Base-by-base conservation (phyloP, 2,797 vertebrate species). In the Fringilla coelebs region DNA sequence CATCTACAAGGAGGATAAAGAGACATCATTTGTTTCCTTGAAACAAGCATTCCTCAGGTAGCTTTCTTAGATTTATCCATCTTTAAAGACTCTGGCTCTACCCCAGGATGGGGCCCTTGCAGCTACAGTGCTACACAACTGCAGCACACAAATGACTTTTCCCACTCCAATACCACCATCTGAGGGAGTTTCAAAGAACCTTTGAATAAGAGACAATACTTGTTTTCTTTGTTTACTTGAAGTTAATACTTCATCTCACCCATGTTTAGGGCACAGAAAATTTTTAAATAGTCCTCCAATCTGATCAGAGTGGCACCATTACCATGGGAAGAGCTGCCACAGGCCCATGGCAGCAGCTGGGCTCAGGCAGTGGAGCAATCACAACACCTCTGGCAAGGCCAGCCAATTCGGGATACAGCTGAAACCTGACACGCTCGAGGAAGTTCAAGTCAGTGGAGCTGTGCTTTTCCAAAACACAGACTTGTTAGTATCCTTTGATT, bases 1-100 rank as follows among this genome's bases (percentile, higher is more conserved):
- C 99, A 99, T 99, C 99, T 99, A 96, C 54, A 94, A 96, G 20
- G 74, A n/a, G 76, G 32, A 96, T n/a, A 92, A 65, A 91, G 40
- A 93, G 40, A 81, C 16, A 79, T 22, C 15, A 73, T 97, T 95
- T 85, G 60, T 93, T 94, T 68, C 46, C 49, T 85, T 48, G 51
- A 85, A 87, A 78, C 41, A 91, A 74, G 76, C 48, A 88, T 20
- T 84, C 13, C 28, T 65, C 73, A 60, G 52, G 46, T 36, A 78
- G 46, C 16, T 41, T 49, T 70, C 45, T 46, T 2, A 19, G 18
- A 54, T 25, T 32, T 60, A 43, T 9, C 46, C 46, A 55, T 25
- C 65, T 65, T 57, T 40, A 29, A 54, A 79, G 22, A 32, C 17
- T 6, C 13, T 1, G 1, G 54, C 54, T 73, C 41, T 18, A 29